These are phyloP conservation scores for Laspeyria flexula DNA, from an alignment of 2,888 invertebrate genomes.

Conservation along the genomic window DNA sequence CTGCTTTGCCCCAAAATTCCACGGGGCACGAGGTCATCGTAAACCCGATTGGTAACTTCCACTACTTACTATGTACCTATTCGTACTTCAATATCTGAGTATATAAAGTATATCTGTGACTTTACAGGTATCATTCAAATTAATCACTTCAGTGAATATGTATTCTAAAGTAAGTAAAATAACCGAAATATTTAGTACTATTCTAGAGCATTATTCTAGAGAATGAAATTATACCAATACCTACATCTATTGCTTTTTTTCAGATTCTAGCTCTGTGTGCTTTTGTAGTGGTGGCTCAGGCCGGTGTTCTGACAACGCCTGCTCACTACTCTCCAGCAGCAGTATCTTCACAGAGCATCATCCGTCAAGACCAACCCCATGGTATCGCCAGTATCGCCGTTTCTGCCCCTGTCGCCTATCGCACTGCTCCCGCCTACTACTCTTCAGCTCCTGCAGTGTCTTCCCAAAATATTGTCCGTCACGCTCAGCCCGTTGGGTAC, in stretches of 20 bases:
- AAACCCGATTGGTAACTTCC: conserved; percentile 30
- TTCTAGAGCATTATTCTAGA: too few relatives aligned
- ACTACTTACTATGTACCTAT: conserved; percentile 43
- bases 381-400: conserved; percentile 39
- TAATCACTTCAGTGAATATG: conserved; percentile 39
- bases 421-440: conserved; percentile 40
- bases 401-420: conserved; percentile 31
- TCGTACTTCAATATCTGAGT: too few relatives aligned
- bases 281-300: conserved; percentile 16
- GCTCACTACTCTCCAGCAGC: conserved; percentile 64
- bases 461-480: conserved; percentile 44
- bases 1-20: conserved; percentile 13
- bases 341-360: conserved; percentile 62
- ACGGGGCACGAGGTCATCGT: conserved; percentile 29
- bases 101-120: conserved; percentile 52
- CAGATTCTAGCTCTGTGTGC: conserved; percentile 46
- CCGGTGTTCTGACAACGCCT: conserved; percentile 40
- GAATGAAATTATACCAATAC: conserved; percentile 16
- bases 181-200: too few relatives aligned
- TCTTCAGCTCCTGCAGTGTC: conserved; percentile 62
- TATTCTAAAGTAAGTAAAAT: conserved; percentile 41
- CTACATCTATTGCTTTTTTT: conserved; percentile 16
- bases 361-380: conserved; percentile 59
- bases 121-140: conserved; percentile 33
- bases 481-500: conserved; percentile 34